phyloP scores from a whole-genome alignment of 2,113 vertebrate genomes.

The Leptodactylus fuscus region DNA sequence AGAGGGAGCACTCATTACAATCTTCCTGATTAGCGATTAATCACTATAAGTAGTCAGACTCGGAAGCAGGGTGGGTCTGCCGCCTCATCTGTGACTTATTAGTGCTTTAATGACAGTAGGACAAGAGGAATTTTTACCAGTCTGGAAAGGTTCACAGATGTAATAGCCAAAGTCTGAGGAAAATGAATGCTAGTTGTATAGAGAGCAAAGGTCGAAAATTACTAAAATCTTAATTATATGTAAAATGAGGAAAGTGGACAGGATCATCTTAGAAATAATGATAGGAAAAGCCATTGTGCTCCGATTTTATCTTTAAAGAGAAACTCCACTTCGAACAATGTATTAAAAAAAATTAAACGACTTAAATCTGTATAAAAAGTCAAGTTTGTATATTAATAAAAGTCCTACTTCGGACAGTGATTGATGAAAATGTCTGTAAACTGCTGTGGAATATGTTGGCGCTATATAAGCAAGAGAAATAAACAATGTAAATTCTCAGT shows the following conservation, averaged over 20 bases:
- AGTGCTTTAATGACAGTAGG: conserved; percentile 23
- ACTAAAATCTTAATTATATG: conserved; percentile 33
- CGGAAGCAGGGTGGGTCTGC: not conserved
- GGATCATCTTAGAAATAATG: not conserved
- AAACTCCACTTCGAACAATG: not conserved
- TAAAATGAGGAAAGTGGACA: not conserved
- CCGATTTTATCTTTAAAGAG: not conserved
- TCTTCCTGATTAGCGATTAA: not conserved
- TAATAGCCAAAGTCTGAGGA: conserved; percentile 42
- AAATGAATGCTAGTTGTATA: conserved; percentile 26
- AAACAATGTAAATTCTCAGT: no score
- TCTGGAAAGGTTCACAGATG: conserved; percentile 27
- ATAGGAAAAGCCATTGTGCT: not conserved
- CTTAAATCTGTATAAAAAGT: not conserved
- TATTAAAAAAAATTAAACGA: not conserved
- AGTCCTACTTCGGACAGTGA: no score
- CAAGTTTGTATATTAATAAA: not conserved
- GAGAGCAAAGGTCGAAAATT: conserved; percentile 47
- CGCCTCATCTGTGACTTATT: conserved; percentile 51
- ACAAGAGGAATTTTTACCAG: conserved; percentile 37
- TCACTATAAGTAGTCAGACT: not conserved
- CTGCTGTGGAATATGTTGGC: no score
- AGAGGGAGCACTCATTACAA: conserved; percentile 6
- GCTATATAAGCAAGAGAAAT: no score
- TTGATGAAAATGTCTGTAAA: no score